A percentile compares a stretch with the other conserved stretches of the same genome.
Evolutionary conservation across 2,888 invertebrate species (phyloP).

Genomic region (Ryuthela nishihirai): DNA sequence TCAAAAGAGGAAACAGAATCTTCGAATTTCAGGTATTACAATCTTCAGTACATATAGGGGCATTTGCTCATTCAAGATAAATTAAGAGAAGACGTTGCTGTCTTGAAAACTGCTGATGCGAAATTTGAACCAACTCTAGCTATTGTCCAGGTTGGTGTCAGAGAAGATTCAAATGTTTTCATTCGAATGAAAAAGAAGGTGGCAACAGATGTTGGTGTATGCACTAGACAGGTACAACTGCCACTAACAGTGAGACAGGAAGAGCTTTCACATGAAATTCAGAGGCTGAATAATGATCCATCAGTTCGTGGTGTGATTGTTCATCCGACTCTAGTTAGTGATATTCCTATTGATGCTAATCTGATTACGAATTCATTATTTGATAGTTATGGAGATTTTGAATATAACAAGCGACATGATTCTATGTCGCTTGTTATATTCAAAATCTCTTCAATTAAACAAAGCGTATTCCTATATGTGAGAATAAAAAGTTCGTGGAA

Average conservation of each 20-base stretch:
- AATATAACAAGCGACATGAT: too few species aligned
- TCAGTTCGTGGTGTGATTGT: conserved; percentile 91
- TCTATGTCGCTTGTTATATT: too few species aligned
- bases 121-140: conserved; percentile 52
- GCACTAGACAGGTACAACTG: conserved; percentile 72
- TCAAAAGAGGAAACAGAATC: conserved; percentile 63
- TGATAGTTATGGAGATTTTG: too few species aligned
- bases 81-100: conserved; percentile 63
- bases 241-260: conserved; percentile 74
- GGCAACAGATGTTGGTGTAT: conserved; percentile 84
- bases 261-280: conserved; percentile 62
- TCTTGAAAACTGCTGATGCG: conserved; percentile 58
- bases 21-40: conserved; percentile 79
- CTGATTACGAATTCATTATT: conserved; percentile 48
- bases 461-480: too few species aligned
- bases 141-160: conserved; percentile 68
- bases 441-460: too few species aligned
- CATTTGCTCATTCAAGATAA: conserved; percentile 84
- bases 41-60: conserved; percentile 71
- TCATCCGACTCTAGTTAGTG: conserved; percentile 79
- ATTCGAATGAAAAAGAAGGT: conserved; percentile 94
- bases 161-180: conserved; percentile 97
- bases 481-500: too few species aligned
- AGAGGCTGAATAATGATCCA: conserved; percentile 71
- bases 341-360: conserved; percentile 69